These are phyloP conservation scores for Zaprionus lineosus DNA, from an alignment of 2,888 invertebrate genomes.

Conservation along the genomic window DNA sequence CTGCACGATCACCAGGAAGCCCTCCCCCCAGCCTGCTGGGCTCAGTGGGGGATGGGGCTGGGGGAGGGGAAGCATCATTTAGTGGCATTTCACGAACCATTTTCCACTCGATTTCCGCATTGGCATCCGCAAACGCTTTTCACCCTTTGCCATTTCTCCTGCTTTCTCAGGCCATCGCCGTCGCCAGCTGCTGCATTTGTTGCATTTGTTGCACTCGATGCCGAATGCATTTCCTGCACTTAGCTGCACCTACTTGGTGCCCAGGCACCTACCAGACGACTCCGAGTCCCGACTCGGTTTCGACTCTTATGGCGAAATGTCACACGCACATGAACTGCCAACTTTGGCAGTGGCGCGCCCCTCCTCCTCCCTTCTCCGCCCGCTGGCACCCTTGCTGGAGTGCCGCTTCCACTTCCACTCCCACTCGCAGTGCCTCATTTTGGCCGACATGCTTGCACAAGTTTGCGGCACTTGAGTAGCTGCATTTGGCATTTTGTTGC, in stretches of 20 bases:
- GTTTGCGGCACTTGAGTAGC: slow-evolving; percentile 39
- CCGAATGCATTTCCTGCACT: slow-evolving; percentile 63
- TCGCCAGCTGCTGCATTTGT: slow-evolving; percentile 13
- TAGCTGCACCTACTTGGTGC: slow-evolving; percentile 59
- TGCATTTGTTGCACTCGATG: slow-evolving; percentile 1
- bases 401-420: too few relatives aligned
- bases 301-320: slow-evolving; percentile 55
- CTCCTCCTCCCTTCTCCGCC: background rate
- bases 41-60: too few relatives aligned
- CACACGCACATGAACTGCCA: slow-evolving; percentile 67
- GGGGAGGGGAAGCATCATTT: slow-evolving; percentile 54
- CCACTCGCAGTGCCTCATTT: background rate
- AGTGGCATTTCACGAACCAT: slow-evolving; percentile 73
- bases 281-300: slow-evolving; percentile 23
- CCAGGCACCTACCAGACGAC: slow-evolving; percentile 5
- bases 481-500: slow-evolving; percentile 72
- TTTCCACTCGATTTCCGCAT: slow-evolving; percentile 60
- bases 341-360: slow-evolving; percentile 38
- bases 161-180: slow-evolving; percentile 70
- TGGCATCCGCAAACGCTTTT: slow-evolving; percentile 63
- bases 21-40: too few relatives aligned
- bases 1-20: slow-evolving; percentile 74
- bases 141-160: slow-evolving; percentile 70
- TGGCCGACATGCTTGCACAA: slow-evolving; percentile 38
- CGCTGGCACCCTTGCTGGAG: background rate